Evolutionary conservation across 1,140 invertebrate genomes (phyloP), one percentile per base, ranked within the genome.

Genomic region (Trypoxylus dichotomus): DNA sequence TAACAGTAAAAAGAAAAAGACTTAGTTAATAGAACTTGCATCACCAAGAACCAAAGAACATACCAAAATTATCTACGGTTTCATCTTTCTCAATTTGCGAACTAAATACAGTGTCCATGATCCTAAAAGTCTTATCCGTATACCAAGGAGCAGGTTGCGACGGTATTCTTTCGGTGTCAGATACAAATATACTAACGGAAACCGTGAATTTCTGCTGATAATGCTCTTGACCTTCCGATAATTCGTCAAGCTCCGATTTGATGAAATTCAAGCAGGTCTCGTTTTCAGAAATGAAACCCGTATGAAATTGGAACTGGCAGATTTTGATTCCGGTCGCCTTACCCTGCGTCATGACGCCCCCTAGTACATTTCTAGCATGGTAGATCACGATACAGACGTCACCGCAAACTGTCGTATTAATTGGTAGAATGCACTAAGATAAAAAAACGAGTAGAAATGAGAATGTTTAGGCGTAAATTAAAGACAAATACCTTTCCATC

Each of bases 281-380:
- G 78, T 91, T 91, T 79, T 92, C 89, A 1, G 90, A 88, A 47
- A 97, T 91, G 83, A 95, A 97, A 29, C 96, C 96, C 21, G 96
- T 95, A 84, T 97, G 94, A 81, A 98, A 94, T 87, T 96, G 94
- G 1, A 97, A 84, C 77, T 96, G 93, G 29, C 95, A 93, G 80
- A 98, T 96, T 85, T 95, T 96, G 77, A 97, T 94, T 6, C 95
- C 94, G 25, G 94, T 94, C 10, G 93, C 89, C 82, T 94, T 93
- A 58, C 94, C 94, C 84, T 91, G 86, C 21, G 83, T 88, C 82
- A 93, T 91, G 80, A 94, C 92, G 13, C 93, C 91, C 11, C 93
- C 93, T 11, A 97, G 89, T 41, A 95, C 94, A 83, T 96, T 92
- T 1, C 96, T 89, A 3, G 96, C 96, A 88, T 98, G 97, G 84